Conservation (phyloP, 1,140 invertebrate species). For the Caenorhabditis tropicalis region DNA sequence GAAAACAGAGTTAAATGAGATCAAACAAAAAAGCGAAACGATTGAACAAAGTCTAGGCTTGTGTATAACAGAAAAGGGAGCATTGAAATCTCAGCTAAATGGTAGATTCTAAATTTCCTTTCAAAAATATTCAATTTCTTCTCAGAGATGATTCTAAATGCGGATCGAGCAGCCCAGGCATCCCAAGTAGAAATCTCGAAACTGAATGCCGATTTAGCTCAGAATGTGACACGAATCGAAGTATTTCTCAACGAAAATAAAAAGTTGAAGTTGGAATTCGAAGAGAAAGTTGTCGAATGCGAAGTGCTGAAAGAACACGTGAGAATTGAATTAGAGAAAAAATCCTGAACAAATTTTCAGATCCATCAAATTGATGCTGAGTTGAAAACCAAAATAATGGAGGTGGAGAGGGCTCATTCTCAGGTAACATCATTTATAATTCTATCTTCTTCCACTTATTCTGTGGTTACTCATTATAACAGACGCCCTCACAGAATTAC, state of each 20-base stretch:
- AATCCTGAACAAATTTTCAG: not conserved
- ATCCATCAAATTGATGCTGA: not conserved
- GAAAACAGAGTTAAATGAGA: not conserved
- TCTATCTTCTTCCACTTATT: not conserved
- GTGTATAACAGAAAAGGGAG: not conserved
- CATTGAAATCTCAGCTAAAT: not conserved
- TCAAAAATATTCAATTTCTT: not conserved
- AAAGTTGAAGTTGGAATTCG: not conserved
- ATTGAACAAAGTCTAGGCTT: not conserved
- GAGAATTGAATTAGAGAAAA: not conserved
- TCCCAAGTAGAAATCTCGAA: not conserved
- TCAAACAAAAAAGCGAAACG: not conserved
- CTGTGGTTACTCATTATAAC: not conserved
- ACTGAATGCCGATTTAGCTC: not conserved
- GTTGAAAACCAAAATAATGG: not conserved
- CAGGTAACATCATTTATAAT: not conserved
- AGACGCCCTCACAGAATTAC: not conserved
- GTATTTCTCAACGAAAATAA: not conserved
- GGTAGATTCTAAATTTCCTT: not conserved
- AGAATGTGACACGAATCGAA: not conserved
- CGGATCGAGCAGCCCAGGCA: not conserved
- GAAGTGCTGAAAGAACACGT: conserved; percentile 36
- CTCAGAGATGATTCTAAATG: not conserved
- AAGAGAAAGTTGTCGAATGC: not conserved
- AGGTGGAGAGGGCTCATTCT: not conserved